phyloP scores from a whole-genome alignment of 2,888 invertebrate species.

The Cistogaster globosa region DNA sequence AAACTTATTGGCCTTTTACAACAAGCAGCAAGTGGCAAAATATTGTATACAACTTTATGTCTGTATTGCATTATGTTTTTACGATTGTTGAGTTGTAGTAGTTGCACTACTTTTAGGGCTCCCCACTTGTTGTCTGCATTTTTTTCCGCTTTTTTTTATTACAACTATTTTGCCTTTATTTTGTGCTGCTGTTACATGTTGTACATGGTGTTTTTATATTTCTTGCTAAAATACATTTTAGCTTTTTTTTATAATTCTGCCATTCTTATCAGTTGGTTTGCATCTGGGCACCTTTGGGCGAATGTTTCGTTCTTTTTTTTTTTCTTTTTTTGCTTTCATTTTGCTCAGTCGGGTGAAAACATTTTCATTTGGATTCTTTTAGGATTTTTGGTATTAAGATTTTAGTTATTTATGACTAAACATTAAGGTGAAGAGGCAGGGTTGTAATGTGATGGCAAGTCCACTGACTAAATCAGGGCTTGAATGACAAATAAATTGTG shows the following conservation, averaged over 20 bases:
- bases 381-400: slow-evolving; percentile 27
- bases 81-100: slow-evolving; percentile 66
- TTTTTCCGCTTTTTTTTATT: slow-evolving; percentile 34
- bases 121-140: slow-evolving; percentile 67
- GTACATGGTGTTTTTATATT: slow-evolving; percentile 34
- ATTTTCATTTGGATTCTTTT: slow-evolving; percentile 64
- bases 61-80: slow-evolving; percentile 25
- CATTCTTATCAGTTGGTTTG: slow-evolving; percentile 81
- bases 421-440: slow-evolving; percentile 53
- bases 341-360: slow-evolving; percentile 72
- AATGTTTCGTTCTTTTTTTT: too few relatives aligned
- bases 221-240: slow-evolving; percentile 46
- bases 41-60: slow-evolving; percentile 62
- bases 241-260: slow-evolving; percentile 72
- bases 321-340: slow-evolving; percentile 22
- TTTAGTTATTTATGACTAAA: slow-evolving; percentile 55
- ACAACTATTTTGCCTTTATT: slow-evolving; percentile 30
- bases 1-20: slow-evolving; percentile 68
- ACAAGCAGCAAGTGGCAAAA: slow-evolving; percentile 69
- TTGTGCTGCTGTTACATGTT: slow-evolving; percentile 49
- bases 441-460: slow-evolving; percentile 48
- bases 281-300: slow-evolving; percentile 82
- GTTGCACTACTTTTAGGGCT: slow-evolving; percentile 81
- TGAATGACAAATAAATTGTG: background rate
- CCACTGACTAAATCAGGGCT: slow-evolving; percentile 32